Evolutionary conservation across 2,888 invertebrate species (phyloP).

Genomic region (Morpho helenor): DNA sequence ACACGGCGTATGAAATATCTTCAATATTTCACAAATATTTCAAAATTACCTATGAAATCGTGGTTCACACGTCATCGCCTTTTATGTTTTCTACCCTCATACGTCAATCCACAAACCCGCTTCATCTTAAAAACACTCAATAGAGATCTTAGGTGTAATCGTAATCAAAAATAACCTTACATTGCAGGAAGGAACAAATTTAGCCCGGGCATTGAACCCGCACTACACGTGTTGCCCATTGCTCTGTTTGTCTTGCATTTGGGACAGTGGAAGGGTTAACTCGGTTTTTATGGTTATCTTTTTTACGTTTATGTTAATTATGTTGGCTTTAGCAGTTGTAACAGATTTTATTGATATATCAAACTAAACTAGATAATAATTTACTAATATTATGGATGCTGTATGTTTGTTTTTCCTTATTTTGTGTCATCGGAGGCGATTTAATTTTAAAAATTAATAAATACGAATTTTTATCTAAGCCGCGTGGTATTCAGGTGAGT

Average conservation of each 20-base stretch:
- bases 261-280: conserved; percentile 15
- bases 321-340: background rate
- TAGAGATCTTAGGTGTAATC: conserved; percentile 35
- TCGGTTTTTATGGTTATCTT: conserved; percentile 1
- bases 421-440: too few species aligned
- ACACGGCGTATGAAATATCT: too few species aligned
- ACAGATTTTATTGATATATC: background rate
- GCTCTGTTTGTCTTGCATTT: conserved; percentile 26
- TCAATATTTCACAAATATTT: too few species aligned
- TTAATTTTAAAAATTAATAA: too few species aligned
- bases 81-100: conserved; percentile 1
- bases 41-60: background rate
- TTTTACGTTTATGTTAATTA: background rate
- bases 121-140: conserved; percentile 24
- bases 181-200: conserved; percentile 58
- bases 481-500: too few species aligned
- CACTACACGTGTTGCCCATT: conserved; percentile 46
- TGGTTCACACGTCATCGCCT: conserved; percentile 2
- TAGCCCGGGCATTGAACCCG: conserved; percentile 60
- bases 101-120: conserved; percentile 24
- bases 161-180: conserved; percentile 38
- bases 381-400: background rate
- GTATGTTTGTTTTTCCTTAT: too few species aligned
- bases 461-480: too few species aligned
- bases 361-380: background rate